phyloP scores from a whole-genome alignment of 2,113 vertebrate species.

The Lonchura striata region DNA sequence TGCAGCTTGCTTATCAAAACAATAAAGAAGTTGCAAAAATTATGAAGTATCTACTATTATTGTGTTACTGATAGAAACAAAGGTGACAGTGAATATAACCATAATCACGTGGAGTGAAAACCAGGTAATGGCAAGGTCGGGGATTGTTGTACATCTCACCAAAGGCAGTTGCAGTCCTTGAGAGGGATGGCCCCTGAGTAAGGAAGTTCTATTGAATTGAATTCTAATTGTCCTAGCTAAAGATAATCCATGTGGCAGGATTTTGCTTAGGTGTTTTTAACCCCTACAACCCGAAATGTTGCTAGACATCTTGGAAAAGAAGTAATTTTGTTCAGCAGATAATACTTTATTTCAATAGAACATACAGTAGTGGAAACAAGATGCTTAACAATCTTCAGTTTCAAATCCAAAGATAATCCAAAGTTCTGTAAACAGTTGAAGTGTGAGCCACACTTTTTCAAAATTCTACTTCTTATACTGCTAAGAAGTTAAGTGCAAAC shows the following conservation, averaged over 20 bases:
- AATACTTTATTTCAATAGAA: conserved; percentile 52
- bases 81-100: background rate
- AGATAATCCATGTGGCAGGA: background rate
- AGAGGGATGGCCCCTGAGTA: background rate
- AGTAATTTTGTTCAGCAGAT: background rate
- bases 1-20: background rate
- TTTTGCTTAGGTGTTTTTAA: background rate
- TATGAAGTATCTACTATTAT: background rate
- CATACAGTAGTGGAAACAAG: conserved; percentile 18
- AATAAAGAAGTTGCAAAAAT: background rate
- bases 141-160: background rate
- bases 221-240: background rate
- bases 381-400: background rate
- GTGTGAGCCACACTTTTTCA: conserved; percentile 12
- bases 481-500: conserved; percentile 61
- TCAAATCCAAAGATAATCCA: background rate
- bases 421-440: conserved; percentile 57
- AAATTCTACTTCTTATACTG: conserved; percentile 13
- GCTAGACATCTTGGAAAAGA: background rate
- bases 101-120: background rate
- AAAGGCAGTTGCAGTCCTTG: background rate
- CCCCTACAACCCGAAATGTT: background rate
- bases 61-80: background rate
- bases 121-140: background rate
- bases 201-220: background rate